Conservation (phyloP, 2,888 invertebrate genomes). For the Agrotis puta region DNA sequence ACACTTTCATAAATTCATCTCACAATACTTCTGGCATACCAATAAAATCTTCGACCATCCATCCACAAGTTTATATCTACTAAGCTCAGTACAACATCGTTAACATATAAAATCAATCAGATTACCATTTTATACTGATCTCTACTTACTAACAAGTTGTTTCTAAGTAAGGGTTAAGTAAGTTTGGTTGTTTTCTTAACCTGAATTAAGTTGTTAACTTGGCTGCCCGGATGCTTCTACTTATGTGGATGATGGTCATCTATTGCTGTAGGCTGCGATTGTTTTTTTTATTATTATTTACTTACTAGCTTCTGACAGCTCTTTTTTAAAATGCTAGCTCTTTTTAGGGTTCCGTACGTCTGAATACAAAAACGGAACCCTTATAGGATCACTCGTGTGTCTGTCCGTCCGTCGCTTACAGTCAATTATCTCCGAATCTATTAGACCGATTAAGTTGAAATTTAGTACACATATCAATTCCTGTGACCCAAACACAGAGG, state of each 20-base stretch:
- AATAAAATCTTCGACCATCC: too few relatives aligned
- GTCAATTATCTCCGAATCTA: too few relatives aligned
- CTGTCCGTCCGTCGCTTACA: too few relatives aligned
- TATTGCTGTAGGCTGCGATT: slow-evolving; percentile 36
- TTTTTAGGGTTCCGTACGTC: slow-evolving; percentile 3
- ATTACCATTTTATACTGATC: slow-evolving; percentile 56
- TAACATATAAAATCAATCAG: slow-evolving; percentile 70
- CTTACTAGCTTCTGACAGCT: neutral
- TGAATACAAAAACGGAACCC: too few relatives aligned
- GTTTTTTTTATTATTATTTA: slow-evolving; percentile 40
- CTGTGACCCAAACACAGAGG: too few relatives aligned
- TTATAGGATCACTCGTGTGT: too few relatives aligned
- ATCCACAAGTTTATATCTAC: too few relatives aligned
- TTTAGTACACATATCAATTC: too few relatives aligned
- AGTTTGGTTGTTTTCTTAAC: slow-evolving; percentile 66
- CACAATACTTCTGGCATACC: too few relatives aligned
- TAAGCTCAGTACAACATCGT: slow-evolving; percentile 65
- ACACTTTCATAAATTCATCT: too few relatives aligned
- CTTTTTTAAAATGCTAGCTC: too few relatives aligned
- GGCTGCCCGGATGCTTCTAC: slow-evolving; percentile 62
- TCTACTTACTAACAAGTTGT: slow-evolving; percentile 5
- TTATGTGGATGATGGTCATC: slow-evolving; percentile 35
- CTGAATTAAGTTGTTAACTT: slow-evolving; percentile 59
- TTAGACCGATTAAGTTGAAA: too few relatives aligned
- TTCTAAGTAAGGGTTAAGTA: slow-evolving; percentile 48